Base-by-base conservation (phyloP, 1,140 invertebrate genomes). In the Calephelis virginiensis region DNA sequence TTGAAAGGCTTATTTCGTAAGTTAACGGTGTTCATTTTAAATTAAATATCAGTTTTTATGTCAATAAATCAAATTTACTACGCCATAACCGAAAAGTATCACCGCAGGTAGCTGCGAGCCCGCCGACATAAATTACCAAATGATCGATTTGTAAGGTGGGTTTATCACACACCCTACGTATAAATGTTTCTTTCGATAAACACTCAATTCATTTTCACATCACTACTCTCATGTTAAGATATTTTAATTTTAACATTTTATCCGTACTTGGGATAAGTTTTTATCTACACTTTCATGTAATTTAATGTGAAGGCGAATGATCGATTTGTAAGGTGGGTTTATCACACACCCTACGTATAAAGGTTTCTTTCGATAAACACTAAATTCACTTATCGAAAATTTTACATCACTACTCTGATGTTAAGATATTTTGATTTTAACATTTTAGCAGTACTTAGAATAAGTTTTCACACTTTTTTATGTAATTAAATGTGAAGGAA, bases 21-120 rank as follows among this genome's bases (percentile, higher is more conserved):
- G 50, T 53, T 53, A 53, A 53, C 50, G 50, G 50, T 53, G 49
- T 53, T 53, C 49, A 17, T 28, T 65, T 63, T 63, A 59, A 66
- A 67, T 70, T 65, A 72, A 68, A 72, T 63, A 61, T 70, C 68
- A 64, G 64, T 68, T 73, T 70, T 69, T 73, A 67, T 37, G 7
- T 53, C 46, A 53, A 73, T 73, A 73, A 70, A 70, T 73, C 71
- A 73, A 49, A 40, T 64, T 53, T 64, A 64, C 63, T 53, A 47
- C 40, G 61, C 10, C 60, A 61, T 49, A 37, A 53, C 64, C 17
- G 49, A 53, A 60, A 48, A 47, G 65, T 64, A 64, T 49, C 63
- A 49, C 65, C 45, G 62, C 65, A 53, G 61, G 64, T 45, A 64
- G 67, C 69, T 28, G 43, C 64, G 47, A 45, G 53, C 61, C 61